Conservation (phyloP, 1,140 invertebrate genomes). For the silkworm (Bombyx mori) region ASM3026992v2 NC_085123.1:14817001-14817500, state of each 20-base stretch:
- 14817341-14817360: constrained; percentile 73
- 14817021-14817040: constrained; percentile 42
- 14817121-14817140: constrained; percentile 50
- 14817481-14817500: constrained; percentile 76
- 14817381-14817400: constrained; percentile 74
- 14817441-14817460: constrained; percentile 71
- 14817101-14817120: constrained; percentile 32
- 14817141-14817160: constrained; percentile 67
- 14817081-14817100: constrained; percentile 40
- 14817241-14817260: constrained; percentile 79
- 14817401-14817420: constrained; percentile 68
- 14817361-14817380: constrained; percentile 88
- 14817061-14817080: constrained; percentile 59
- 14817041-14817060: constrained; percentile 53
- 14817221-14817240: constrained; percentile 79
- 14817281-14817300: constrained; percentile 73
- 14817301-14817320: constrained; percentile 84
- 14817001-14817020: constrained; percentile 57
- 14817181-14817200: constrained; percentile 62
- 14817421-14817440: constrained; percentile 56
- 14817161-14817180: constrained; percentile 70
- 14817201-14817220: constrained; percentile 46
- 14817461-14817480: constrained; percentile 75
- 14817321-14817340: constrained; percentile 81
- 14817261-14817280: constrained; percentile 65